Evolutionary conservation across 2,888 invertebrate species (phyloP).

Genomic region (Himalopsyche kuldschensis): DNA sequence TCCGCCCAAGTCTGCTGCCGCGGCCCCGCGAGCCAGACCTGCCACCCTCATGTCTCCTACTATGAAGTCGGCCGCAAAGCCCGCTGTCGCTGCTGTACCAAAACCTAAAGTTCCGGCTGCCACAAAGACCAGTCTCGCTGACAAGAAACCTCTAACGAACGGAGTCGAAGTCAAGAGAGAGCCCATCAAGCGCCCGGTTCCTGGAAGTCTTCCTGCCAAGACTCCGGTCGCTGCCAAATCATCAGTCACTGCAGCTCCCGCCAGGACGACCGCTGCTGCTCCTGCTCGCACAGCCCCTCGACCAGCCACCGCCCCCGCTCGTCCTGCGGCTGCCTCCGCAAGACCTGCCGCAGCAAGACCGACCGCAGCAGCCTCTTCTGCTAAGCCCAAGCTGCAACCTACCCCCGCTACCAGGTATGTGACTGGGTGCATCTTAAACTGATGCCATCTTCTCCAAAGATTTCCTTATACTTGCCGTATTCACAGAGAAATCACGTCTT

Average conservation of each 20-base stretch:
- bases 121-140: constrained; percentile 41
- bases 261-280: constrained; percentile 42
- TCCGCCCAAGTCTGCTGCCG: constrained; percentile 34
- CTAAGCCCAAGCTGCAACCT: constrained; percentile 42
- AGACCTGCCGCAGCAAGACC: constrained; percentile 40
- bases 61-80: constrained; percentile 38
- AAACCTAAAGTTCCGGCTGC: constrained; percentile 41
- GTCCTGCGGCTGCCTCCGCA: constrained; percentile 38
- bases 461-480: too few relatives aligned
- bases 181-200: constrained; percentile 40
- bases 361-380: constrained; percentile 37
- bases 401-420: constrained; percentile 42
- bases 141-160: constrained; percentile 60
- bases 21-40: constrained; percentile 31
- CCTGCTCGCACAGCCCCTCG: constrained; percentile 41
- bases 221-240: constrained; percentile 39
- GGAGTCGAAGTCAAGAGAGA: constrained; percentile 55
- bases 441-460: not conserved
- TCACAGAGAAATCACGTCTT: too few relatives aligned
- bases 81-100: constrained; percentile 38
- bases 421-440: not conserved
- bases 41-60: constrained; percentile 16
- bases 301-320: constrained; percentile 25
- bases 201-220: constrained; percentile 27
- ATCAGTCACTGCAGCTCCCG: constrained; percentile 40